A percentile compares a stretch with the other conserved stretches of the same genome.
These are phyloP conservation scores for Amyelois transitella DNA, from an alignment of 1,140 invertebrate genomes.

Conservation along the genomic window DNA sequence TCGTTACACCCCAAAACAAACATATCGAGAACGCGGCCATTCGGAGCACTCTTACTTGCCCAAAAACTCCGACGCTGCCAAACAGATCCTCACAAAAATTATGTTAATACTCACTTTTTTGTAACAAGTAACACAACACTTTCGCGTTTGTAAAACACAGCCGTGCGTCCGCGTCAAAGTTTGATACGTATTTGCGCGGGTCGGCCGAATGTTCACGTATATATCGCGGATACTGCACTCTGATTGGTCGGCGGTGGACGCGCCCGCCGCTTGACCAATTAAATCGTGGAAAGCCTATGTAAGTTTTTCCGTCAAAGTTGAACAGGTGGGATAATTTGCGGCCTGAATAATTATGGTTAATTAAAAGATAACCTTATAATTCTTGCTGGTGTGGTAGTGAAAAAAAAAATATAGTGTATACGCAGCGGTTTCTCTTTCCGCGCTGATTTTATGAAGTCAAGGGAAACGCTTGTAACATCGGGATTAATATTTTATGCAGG, in stretches of 20 bases:
- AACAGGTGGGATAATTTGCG: not conserved
- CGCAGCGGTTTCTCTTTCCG: too few relatives aligned
- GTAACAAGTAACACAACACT: constrained; percentile 37
- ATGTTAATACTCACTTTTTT: constrained; percentile 37
- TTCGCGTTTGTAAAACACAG: constrained; percentile 21
- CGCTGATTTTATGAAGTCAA: too few relatives aligned
- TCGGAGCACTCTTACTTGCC: not conserved
- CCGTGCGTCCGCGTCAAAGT: constrained; percentile 15
- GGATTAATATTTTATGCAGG: too few relatives aligned
- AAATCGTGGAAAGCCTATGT: constrained; percentile 47
- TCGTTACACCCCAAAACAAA: not conserved
- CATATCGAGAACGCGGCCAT: not conserved
- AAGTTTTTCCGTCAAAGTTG: constrained; percentile 14
- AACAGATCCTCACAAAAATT: constrained; percentile 13
- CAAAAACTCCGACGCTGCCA: constrained; percentile 7
- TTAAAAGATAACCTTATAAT: too few relatives aligned
- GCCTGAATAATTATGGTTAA: too few relatives aligned
- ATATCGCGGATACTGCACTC: constrained; percentile 31
- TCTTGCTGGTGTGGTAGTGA: too few relatives aligned
- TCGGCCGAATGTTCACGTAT: constrained; percentile 35
- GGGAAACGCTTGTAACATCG: too few relatives aligned
- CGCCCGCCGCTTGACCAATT: constrained; percentile 42
- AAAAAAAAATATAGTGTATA: too few relatives aligned
- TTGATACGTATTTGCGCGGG: constrained; percentile 37
- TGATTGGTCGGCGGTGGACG: constrained; percentile 39